Evolutionary conservation across 2,888 invertebrate species (phyloP).

Genomic region (Polyploca ridens): DNA sequence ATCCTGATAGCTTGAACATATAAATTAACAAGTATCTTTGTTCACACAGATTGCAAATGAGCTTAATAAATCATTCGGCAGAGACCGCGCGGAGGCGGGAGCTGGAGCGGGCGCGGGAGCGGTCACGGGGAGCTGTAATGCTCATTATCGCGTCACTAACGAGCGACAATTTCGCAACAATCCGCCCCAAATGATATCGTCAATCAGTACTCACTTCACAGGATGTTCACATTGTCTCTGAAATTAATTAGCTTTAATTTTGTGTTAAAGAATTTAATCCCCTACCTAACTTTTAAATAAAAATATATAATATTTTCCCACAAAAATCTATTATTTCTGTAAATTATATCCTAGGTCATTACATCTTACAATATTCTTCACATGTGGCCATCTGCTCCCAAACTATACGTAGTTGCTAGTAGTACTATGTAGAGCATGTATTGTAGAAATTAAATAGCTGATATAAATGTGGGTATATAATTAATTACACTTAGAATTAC

Average conservation of each 20-base stretch:
- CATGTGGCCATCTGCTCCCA: too few relatives aligned
- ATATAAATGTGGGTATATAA: too few relatives aligned
- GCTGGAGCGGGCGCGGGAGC: conserved; percentile 20
- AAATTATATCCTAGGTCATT: too few relatives aligned
- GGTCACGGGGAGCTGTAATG: conserved; percentile 30
- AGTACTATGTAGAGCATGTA: too few relatives aligned
- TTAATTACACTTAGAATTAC: too few relatives aligned
- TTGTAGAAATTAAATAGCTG: too few relatives aligned
- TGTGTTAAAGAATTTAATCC: too few relatives aligned
- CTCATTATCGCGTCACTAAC: conserved; percentile 62
- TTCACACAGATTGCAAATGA: background rate
- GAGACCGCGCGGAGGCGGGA: conserved; percentile 23
- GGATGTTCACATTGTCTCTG: conserved; percentile 29
- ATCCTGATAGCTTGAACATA: background rate
- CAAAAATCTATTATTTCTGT: too few relatives aligned
- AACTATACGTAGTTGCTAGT: too few relatives aligned
- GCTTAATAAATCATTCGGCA: conserved; percentile 17
- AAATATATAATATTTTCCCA: too few relatives aligned
- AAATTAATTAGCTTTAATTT: background rate
- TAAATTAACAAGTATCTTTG: background rate
- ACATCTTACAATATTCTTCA: too few relatives aligned
- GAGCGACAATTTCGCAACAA: conserved; percentile 44
- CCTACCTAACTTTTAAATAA: too few relatives aligned
- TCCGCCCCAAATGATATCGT: conserved; percentile 42
- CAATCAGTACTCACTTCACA: conserved; percentile 42